A percentile compares a stretch with the other conserved stretches of the same genome.
These are phyloP conservation scores for Monopis laevigella DNA, from an alignment of 2,888 invertebrate species.

Conservation along the genomic window DNA sequence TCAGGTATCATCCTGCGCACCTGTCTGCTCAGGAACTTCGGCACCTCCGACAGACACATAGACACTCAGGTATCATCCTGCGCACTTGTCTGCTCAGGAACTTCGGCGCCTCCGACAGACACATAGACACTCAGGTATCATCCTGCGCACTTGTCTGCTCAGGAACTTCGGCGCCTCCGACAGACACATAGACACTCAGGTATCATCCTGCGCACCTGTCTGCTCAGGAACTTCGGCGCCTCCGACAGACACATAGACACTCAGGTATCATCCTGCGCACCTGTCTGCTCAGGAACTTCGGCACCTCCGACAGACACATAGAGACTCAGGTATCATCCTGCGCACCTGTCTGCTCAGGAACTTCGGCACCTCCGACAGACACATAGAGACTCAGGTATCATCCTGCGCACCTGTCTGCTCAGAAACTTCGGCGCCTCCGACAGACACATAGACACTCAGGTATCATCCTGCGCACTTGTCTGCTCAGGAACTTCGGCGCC, in stretches of 20 bases:
- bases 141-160: not conserved
- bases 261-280: slow-evolving; percentile 91
- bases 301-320: slow-evolving; percentile 52
- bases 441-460: slow-evolving; percentile 86
- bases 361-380: no score
- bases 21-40: not conserved
- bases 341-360: no score
- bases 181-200: not conserved
- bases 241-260: no score
- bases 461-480: slow-evolving; percentile 88
- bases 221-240: not conserved
- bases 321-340: not conserved
- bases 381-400: not conserved
- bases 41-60: slow-evolving; percentile 66
- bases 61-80: slow-evolving; percentile 92
- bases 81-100: slow-evolving; percentile 92
- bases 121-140: slow-evolving; percentile 3
- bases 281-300: slow-evolving; percentile 92
- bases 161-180: no score
- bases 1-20: not conserved
- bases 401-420: not conserved
- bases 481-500: slow-evolving; percentile 91
- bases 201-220: not conserved
- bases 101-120: slow-evolving; percentile 73
- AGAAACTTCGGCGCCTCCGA: slow-evolving; percentile 44